Conservation (phyloP, 1,140 invertebrate genomes). For the Zaprionus gabonicus region DNA sequence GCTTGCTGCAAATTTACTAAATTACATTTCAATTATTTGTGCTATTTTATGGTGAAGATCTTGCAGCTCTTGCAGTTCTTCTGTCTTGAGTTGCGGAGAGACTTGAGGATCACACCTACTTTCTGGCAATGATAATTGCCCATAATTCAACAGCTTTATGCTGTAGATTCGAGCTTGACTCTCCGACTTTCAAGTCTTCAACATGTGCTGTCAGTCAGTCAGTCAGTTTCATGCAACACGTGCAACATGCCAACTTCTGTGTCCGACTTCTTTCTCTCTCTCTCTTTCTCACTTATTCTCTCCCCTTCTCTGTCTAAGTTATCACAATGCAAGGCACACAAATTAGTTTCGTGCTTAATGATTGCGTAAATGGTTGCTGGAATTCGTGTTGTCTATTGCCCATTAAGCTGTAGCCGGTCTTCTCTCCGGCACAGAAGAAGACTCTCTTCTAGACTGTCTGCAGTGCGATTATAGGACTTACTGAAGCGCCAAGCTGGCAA, state of each 20-base stretch:
- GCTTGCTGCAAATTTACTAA: conserved; percentile 49
- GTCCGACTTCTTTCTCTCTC: conserved; percentile 9
- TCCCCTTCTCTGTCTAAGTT: conserved; percentile 37
- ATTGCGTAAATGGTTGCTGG: conserved; percentile 80
- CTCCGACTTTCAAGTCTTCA: conserved; percentile 39
- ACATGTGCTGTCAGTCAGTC: conserved; percentile 49
- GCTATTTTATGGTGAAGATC: conserved; percentile 68
- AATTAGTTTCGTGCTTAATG: conserved; percentile 81
- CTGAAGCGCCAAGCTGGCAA: conserved; percentile 40
- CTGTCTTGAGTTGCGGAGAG: conserved; percentile 28
- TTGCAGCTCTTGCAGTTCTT: conserved; percentile 9
- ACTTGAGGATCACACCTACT: conserved; percentile 78
- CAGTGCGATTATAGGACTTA: conserved; percentile 28
- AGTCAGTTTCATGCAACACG: conserved; percentile 44
- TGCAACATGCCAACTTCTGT: conserved; percentile 70
- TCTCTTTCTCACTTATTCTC: neutral
- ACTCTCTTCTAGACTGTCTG: conserved; percentile 1
- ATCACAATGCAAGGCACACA: conserved; percentile 64
- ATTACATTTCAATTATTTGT: conserved; percentile 81
- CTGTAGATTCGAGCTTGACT: conserved; percentile 41
- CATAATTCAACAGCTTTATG: conserved; percentile 81
- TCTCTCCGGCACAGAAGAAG: neutral
- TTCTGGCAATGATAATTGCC: conserved; percentile 74
- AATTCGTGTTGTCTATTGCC: conserved; percentile 73
- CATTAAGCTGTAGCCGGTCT: conserved; percentile 52